A percentile compares a stretch with the other conserved stretches of the same genome.
Conservation (phyloP, 1,140 invertebrate genomes). For the Drosophila paulistorum region DNA sequence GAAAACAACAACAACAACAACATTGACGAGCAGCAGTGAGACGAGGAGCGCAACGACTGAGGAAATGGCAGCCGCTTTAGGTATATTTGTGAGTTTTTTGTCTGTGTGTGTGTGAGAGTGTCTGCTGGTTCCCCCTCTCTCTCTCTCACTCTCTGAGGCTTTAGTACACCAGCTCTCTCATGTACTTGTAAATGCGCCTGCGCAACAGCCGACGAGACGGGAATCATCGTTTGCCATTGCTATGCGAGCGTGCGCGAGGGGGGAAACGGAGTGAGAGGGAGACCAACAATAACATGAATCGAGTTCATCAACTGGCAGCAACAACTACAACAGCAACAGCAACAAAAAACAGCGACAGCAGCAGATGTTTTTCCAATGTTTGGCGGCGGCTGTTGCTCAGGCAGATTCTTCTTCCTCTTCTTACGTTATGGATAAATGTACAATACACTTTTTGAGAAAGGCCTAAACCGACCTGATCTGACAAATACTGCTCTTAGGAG, state of each 20-base stretch:
- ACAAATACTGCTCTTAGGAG: too few species aligned
- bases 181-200: constrained; percentile 68
- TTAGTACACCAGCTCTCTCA: neutral
- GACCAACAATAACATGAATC: constrained; percentile 49
- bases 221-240: constrained; percentile 8
- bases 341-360: constrained; percentile 10
- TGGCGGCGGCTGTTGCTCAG: constrained; percentile 71
- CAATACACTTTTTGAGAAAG: constrained; percentile 12
- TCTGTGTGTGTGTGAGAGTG: neutral
- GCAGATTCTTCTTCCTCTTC: constrained; percentile 25
- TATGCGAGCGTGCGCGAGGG: neutral
- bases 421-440: constrained; percentile 5
- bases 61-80: constrained; percentile 35
- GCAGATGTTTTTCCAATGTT: constrained; percentile 79
- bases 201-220: constrained; percentile 72
- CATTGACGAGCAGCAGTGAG: constrained; percentile 46
- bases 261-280: constrained; percentile 6
- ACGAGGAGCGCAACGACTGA: constrained; percentile 28
- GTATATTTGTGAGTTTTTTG: neutral
- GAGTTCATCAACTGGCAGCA: constrained; percentile 76
- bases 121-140: constrained; percentile 1
- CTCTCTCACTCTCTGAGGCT: neutral
- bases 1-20: neutral
- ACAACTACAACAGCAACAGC: constrained; percentile 20
- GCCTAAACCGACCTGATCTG: neutral